Evolutionary conservation across 2,113 vertebrate genomes (phyloP).

Genomic region (Rutilus rutilus): DNA sequence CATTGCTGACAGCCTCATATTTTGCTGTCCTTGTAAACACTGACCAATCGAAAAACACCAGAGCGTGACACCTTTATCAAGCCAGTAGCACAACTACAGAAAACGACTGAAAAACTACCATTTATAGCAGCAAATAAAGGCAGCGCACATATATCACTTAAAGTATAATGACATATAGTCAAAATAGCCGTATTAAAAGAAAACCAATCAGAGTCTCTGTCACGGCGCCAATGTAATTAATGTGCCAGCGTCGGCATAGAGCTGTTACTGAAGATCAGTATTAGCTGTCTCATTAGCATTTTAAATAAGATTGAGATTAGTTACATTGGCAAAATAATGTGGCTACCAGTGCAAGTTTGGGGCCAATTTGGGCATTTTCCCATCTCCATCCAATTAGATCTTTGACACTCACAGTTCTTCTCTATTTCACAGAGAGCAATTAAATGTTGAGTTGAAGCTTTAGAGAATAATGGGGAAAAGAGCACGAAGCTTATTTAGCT

Average conservation of each 20-base stretch:
- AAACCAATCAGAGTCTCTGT: conserved; percentile 22
- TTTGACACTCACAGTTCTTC: conserved; percentile 49
- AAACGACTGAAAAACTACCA: neutral
- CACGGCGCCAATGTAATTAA: conserved; percentile 3
- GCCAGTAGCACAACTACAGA: neutral
- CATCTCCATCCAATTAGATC: conserved; percentile 32
- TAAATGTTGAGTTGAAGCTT: conserved; percentile 39
- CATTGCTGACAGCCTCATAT: conserved; percentile 43
- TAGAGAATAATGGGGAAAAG: neutral
- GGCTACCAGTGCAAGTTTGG: conserved; percentile 26
- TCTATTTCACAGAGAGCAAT: conserved; percentile 46
- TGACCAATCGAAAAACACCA: conserved; percentile 33
- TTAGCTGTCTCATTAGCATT: conserved; percentile 41
- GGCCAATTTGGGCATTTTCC: conserved; percentile 32
- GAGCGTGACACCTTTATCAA: conserved; percentile 33
- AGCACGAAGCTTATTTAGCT: conserved; percentile 36
- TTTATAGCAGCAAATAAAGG: neutral
- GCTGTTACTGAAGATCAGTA: conserved; percentile 39
- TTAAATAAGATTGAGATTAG: conserved; percentile 43
- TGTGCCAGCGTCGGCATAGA: neutral
- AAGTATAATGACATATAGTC: neutral
- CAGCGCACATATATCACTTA: neutral
- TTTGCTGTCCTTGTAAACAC: conserved; percentile 46
- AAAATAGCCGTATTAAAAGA: neutral
- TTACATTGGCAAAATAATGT: conserved; percentile 36